Evolutionary conservation across 1,140 invertebrate species (phyloP).

Genomic region (Zaprionus camerounensis): DNA sequence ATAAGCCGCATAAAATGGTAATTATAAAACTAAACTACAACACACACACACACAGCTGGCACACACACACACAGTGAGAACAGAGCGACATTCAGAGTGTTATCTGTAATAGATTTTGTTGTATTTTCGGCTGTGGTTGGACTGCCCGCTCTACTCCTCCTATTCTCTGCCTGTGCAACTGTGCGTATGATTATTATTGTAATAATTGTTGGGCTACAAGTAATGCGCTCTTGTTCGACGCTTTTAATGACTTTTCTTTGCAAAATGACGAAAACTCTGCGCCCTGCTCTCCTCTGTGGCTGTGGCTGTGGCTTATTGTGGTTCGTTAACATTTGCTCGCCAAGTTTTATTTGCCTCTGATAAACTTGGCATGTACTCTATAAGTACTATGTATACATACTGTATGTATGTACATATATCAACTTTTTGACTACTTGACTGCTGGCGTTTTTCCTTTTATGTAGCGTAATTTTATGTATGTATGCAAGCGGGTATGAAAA

Average conservation of each 20-base stretch:
- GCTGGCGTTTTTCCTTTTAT: conserved; percentile 49
- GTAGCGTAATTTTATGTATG: conserved; percentile 66
- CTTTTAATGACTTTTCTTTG: conserved; percentile 71
- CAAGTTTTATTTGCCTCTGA: conserved; percentile 60
- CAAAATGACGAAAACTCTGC: conserved; percentile 45
- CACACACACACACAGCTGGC: conserved; percentile 6
- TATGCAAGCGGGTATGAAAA: conserved; percentile 78
- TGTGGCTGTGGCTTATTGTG: conserved; percentile 64
- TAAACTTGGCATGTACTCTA: conserved; percentile 40
- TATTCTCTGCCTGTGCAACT: conserved; percentile 46
- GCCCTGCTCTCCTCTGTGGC: conserved; percentile 44
- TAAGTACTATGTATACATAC: neutral
- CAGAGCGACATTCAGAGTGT: conserved; percentile 1
- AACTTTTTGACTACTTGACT: conserved; percentile 18
- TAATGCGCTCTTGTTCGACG: conserved; percentile 36
- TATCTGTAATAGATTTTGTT: conserved; percentile 75
- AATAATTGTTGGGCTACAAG: conserved; percentile 54
- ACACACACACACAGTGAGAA: neutral
- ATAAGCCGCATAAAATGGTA: conserved; percentile 76
- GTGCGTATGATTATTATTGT: conserved; percentile 81
- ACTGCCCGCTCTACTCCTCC: neutral
- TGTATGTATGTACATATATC: neutral
- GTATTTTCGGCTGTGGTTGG: conserved; percentile 24
- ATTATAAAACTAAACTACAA: conserved; percentile 77
- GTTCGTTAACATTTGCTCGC: conserved; percentile 58